Base-by-base conservation (phyloP, 2,888 invertebrate species). In the Oasisia sp. region DNA sequence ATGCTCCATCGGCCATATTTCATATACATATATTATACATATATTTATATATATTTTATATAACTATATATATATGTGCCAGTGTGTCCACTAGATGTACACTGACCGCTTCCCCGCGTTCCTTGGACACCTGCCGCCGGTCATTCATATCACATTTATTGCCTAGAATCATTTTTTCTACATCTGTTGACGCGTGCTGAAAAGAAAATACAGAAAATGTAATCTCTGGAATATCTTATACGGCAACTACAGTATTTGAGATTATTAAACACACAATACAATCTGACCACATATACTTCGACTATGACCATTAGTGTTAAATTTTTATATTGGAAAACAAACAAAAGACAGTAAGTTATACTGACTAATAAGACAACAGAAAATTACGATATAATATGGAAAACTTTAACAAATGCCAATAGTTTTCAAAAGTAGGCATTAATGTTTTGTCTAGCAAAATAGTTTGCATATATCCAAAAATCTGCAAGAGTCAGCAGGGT, bases 121-220 rank as follows among this genome's bases (percentile, higher is more conserved):
- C 99, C 97, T 98, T 98, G 93, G 99, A 98, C 92, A 99, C 98
- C 97, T 99, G 98, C 97, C 99, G 97, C 97, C 98, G 98, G 96
- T 99, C 98, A 96, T 98, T 98, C 97, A 99, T 97, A 97, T 99
- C 99, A 97, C 99, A 99, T 97, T 99, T 99, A 97, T 99, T 99
- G 32, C 95, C 99, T 96, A 99, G 97, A 94, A 99, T 97, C 99
- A 99, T 99, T 97, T 99, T 99, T 96, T 99, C 99, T 56, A 99
- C 99, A 97, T 99, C 99, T 32, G 99, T 98, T 91, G 99, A 99
- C 32, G 99, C 99, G 97, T 99, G 99, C 97, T 97, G 94, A 8
- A 94, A 94, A 93, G 44, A 92, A 91, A 89, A 89, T 56, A 92
- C 32, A 32, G 32, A 91, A 32, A 90, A 89, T 27, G 9, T 19